Evolutionary conservation across 2,888 invertebrate species (phyloP), one percentile per base, ranked within the genome.

Genomic region (Scaptomyza parva): DNA sequence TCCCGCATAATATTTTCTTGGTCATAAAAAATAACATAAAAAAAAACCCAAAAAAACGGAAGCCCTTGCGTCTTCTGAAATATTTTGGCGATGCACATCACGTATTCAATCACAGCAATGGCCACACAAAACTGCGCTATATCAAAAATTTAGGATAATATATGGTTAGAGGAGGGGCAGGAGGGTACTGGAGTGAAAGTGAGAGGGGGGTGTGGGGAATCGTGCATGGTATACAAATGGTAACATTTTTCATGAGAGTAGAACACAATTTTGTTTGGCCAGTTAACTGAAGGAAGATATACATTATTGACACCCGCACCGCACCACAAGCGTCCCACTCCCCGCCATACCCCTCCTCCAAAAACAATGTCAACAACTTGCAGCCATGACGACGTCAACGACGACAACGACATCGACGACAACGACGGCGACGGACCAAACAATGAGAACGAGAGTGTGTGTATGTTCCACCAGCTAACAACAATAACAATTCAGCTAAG

Each of bases 101-200:
- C 82, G 82, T 83, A 88, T 83, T 83, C 82, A 83, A 83, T 83
- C 82, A 83, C 82, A 88, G 82, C 88, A 87, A 87, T 77, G 87
- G 85, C 88, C 85, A 86, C 87, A 83, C 88, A 88, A 77, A 84
- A 88, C 82, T 74, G 82, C 85, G 82, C 82, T 82, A 82, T 88
- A 88, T 82, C 82, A 82, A 82, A 82, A 88, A 80, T 82, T 73
- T 84, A 20, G n/a, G 3, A n/a, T 20, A n/a, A n/a, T n/a, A n/a
- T n/a, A n/a, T n/a, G n/a, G 47, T 11, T 47, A 18, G 8, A 9
- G 8, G 35, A n/a, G n/a, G 9, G 12, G 4, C 6, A 14, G 28
- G n/a, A 40, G 62, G 65, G 59, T 67, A n/a, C n/a, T n/a, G n/a
- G n/a, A n/a, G n/a, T 47, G 8, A 14, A 35, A 35, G 35, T 14